Base-by-base conservation (phyloP, 1,140 invertebrate genomes). In the Solenopsis invicta region DNA sequence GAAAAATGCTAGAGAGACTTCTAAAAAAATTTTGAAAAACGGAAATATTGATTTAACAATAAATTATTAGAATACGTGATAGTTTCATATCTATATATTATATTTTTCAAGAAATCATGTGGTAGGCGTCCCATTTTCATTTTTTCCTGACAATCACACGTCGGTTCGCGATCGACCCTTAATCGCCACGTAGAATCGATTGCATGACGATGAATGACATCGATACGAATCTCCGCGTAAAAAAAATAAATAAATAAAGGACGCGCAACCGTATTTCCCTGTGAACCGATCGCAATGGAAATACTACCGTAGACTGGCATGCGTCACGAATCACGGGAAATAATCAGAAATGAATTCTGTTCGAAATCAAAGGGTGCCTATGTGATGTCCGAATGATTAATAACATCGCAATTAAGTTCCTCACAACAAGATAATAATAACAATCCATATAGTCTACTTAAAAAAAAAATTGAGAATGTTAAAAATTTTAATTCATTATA, bases 121-220 rank as follows among this genome's bases (percentile, higher is more conserved):
- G 16, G 18, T 10, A 21, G 41, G 8, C 24, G 21, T 29, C 54
- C 72, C 16, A 74, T 16, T 61, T 61, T n/a, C n/a, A 54, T 71
- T 71, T 37, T n/a, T 18, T 9, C 9, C 29, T 61, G 56, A 84
- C 54, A 84, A 48, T 75, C 54, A 45, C 80, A 84, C 56, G 41
- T n/a, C 21, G 8, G 12, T 74, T 52, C 41, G 62, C 61, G 37
- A 86, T 86, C 75, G 21, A 66, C 37, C 45, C 52, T 59, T 81
- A 67, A 78, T 69, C 62, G 59, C 52, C 62, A 56, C 50, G 41
- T 67, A 86, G 9, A 86, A 81, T 81, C 50, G 41, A 69, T 81
- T 41, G 76, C 37, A 59, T 69, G 61, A 85, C 62, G 59, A 85
- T 77, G 77, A 69, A 86, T 86, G 50, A 66, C 76, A 50, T 81